These are phyloP conservation scores for Nerophis ophidion DNA, from an alignment of 2,113 vertebrate species.

Conservation along the genomic window DNA sequence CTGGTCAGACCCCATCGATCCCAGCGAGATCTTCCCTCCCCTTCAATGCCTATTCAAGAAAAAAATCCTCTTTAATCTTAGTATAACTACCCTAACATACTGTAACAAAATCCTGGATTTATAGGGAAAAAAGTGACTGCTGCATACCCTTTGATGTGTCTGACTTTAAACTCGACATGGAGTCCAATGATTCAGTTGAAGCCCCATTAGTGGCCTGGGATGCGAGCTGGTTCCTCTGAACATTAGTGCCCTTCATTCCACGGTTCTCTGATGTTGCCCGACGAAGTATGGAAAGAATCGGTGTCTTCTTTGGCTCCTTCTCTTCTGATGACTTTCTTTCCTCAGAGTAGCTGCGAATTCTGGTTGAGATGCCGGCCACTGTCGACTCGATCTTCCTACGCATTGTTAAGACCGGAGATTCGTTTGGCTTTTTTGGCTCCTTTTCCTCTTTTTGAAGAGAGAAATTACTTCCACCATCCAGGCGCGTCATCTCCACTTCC, in stretches of 20 bases:
- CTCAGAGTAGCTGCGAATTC: slow-evolving; percentile 82
- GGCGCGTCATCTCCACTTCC: slow-evolving; percentile 70
- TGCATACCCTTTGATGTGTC: slow-evolving; percentile 62
- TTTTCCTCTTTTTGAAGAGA: slow-evolving; percentile 49
- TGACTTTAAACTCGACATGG: slow-evolving; percentile 78
- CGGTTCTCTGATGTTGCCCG: slow-evolving; percentile 86
- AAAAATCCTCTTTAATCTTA: not conserved
- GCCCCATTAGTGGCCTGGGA: slow-evolving; percentile 70
- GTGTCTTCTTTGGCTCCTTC: slow-evolving; percentile 67
- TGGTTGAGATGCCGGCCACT: slow-evolving; percentile 83
- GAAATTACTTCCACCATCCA: slow-evolving; percentile 61
- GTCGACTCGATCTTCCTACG: slow-evolving; percentile 89
- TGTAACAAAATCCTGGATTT: not conserved
- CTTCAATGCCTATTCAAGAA: slow-evolving; percentile 45
- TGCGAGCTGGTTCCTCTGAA: slow-evolving; percentile 80
- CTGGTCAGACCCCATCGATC: slow-evolving; percentile 88
- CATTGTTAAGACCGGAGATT: slow-evolving; percentile 83
- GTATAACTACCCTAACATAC: not conserved
- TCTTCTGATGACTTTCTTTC: slow-evolving; percentile 74
- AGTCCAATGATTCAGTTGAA: slow-evolving; percentile 89
- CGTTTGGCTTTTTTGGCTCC: slow-evolving; percentile 60
- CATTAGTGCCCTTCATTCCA: slow-evolving; percentile 65
- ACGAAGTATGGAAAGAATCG: slow-evolving; percentile 80
- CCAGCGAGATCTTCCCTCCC: slow-evolving; percentile 80
- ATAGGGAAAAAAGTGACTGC: not conserved